Evolutionary conservation across 1,140 invertebrate genomes (phyloP).

Genomic region (Drosophila ananassae): DNA sequence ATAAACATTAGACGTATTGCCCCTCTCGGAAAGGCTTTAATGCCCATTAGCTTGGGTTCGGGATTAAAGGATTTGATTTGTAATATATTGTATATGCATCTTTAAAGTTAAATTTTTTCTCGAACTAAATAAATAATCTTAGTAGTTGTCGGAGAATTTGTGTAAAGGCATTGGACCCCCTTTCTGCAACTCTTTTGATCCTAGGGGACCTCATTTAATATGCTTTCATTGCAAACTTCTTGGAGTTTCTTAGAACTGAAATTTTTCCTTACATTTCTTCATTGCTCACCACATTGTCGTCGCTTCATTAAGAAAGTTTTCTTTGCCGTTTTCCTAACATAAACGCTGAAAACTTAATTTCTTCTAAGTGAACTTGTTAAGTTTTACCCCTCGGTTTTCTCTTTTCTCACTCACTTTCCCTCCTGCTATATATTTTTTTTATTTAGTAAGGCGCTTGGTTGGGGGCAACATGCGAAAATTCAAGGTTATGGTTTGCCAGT

Average conservation of each 20-base stretch:
- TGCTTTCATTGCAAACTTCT: conserved; percentile 38
- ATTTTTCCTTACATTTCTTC: conserved; percentile 54
- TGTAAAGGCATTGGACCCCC: background rate
- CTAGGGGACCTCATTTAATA: conserved; percentile 31
- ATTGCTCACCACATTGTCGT: conserved; percentile 76
- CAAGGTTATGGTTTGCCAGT: conserved; percentile 26
- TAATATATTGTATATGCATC: background rate
- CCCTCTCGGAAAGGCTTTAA: background rate
- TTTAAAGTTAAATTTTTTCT: background rate
- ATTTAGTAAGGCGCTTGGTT: conserved; percentile 5
- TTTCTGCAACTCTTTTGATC: background rate
- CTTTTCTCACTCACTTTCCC: conserved; percentile 5
- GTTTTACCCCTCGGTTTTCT: conserved; percentile 48
- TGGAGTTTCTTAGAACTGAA: conserved; percentile 8
- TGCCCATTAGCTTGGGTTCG: conserved; percentile 2
- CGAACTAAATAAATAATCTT: background rate
- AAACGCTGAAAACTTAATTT: conserved; percentile 81
- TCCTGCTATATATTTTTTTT: conserved; percentile 51
- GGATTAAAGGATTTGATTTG: background rate
- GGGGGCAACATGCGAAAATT: conserved; percentile 16
- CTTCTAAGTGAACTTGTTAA: conserved; percentile 81
- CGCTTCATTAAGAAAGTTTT: conserved; percentile 80
- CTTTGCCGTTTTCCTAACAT: conserved; percentile 80
- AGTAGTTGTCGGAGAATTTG: background rate
- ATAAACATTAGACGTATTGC: conserved; percentile 47